Evolutionary conservation across 2,888 invertebrate genomes (phyloP), one percentile per base, ranked within the genome.

Genomic region (Sinodicranocentrus sp.): DNA sequence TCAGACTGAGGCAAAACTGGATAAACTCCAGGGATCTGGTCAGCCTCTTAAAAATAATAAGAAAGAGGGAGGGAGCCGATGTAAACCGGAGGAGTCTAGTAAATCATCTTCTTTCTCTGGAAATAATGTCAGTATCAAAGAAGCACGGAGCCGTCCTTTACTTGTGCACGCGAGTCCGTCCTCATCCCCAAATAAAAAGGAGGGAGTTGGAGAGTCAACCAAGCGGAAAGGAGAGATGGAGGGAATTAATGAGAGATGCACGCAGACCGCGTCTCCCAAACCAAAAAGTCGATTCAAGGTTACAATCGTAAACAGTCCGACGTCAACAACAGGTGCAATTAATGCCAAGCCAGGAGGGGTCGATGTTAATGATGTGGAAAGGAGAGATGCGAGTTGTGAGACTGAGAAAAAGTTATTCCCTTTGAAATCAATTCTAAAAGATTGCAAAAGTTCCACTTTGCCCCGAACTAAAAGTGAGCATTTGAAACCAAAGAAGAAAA

Each of bases 81-180:
- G 44, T 21, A 71, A 1, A n/a, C n/a, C n/a, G n/a, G 52, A 57
- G 33, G 2, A 71, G 26, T 33, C 59, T 13, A 43, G 23, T 73
- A 73, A 73, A 73, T 73, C 61, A 61, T 48, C 61, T 17, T 21
- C 52, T 33, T 59, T 61, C 72, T 72, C 72, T 57, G 43, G 21
- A 2, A 44, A 44, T n/a, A 70, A n/a, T 25, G 19, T 68, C 21
- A 73, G 63, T 21, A 85, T 85, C 2, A 83, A 82, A 79, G 76
- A 85, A 59, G 85, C 85, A 19, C 73, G 73, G 25, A 82, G 76
- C 43, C 75, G 85, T 48, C 65, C 83, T 23, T 19, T 85, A 0
- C 78, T 57, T 59, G 83, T 82, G 5, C 73, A 61, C 23, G 54
- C 82, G 0, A 43, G 33, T 10, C 33, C 33, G 33, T 65, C 48